Conservation (phyloP, 2,888 invertebrate genomes). For the Plutella xylostella region DNA sequence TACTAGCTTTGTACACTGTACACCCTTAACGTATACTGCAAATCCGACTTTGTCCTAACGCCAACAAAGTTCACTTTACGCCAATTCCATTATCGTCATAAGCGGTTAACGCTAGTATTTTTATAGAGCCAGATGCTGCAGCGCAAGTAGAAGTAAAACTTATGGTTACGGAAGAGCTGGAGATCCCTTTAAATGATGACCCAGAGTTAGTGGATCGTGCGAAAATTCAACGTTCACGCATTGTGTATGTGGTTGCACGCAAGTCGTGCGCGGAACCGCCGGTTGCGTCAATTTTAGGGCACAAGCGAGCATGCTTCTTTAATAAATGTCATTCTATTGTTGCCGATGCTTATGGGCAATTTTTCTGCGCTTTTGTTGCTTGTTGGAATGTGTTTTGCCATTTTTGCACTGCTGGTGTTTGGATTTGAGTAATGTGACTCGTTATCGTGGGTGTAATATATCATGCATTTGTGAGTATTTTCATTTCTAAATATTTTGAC, state of each 20-base stretch:
- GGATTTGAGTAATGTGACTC: too few relatives aligned
- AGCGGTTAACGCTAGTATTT: not conserved
- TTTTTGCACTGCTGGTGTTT: too few relatives aligned
- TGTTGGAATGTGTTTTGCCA: too few relatives aligned
- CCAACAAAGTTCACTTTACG: too few relatives aligned
- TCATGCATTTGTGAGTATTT: too few relatives aligned
- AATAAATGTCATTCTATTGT: not conserved
- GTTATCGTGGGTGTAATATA: too few relatives aligned
- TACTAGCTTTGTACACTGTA: constrained; percentile 38
- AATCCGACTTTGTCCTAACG: too few relatives aligned
- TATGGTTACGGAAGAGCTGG: not conserved
- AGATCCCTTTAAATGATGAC: constrained; percentile 1
- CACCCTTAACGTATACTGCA: too few relatives aligned
- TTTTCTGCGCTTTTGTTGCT: too few relatives aligned
- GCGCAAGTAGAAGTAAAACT: not conserved
- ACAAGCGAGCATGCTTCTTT: not conserved
- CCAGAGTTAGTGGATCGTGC: constrained; percentile 29
- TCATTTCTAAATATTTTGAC: too few relatives aligned
- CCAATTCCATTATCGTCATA: too few relatives aligned
- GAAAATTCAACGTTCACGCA: constrained; percentile 43
- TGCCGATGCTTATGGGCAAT: not conserved
- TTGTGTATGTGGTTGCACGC: constrained; percentile 30
- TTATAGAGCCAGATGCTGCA: not conserved
- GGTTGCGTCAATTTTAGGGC: constrained; percentile 34
- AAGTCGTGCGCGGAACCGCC: constrained; percentile 50